Base-by-base conservation (phyloP, 2,797 vertebrate genomes). In the Kryptopterus vitreolus region DNA sequence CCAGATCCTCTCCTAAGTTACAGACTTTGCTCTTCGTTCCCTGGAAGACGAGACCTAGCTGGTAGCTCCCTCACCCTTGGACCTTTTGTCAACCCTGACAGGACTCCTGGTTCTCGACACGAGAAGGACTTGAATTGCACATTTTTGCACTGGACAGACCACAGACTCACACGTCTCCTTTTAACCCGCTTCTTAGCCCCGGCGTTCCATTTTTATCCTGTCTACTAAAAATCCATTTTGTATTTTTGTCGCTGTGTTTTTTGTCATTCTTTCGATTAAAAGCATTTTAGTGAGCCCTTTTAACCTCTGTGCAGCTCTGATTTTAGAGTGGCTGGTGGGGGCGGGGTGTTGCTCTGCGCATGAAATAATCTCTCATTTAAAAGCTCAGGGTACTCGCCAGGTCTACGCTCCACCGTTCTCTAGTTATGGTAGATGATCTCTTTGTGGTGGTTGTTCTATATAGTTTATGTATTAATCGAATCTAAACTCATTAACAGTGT, bases 211-310 rank as follows among this genome's bases (percentile, higher is more conserved):
- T 84, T 86, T 85, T 80, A 86, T 81, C 82, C 73, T 62, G 29
- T 80, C 53, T 85, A 48, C 58, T 80, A n/a, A n/a, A n/a, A n/a
- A 15, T 76, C 76, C 66, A 29, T 85, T 83, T 85, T 80, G 75
- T 80, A 66, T 84, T 86, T 85, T 75, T 82, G 77, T 85, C 80
- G 68, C 63, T 75, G 76, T 81, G 76, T 76, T 50, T 78, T n/a
- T 48, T 48, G 59, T 82, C 83, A 58, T 86, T 78, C 77, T 79
- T 71, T 82, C 80, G 79, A 87, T 85, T 87, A 89, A 89, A 86
- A 69, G 31, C 73, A 83, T 86, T 87, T 86, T 87, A 85, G 86
- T 82, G 81, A 85, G 80, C 62, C 81, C 58, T 85, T 84, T 88
- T 84, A 84, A 77, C 26, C 76, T 35, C 29, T 68, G 31, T 63